A percentile compares a stretch with the other conserved stretches of the same genome.
phyloP scores from a whole-genome alignment of 2,888 invertebrate genomes.

The Linnaemya vulpina region DNA sequence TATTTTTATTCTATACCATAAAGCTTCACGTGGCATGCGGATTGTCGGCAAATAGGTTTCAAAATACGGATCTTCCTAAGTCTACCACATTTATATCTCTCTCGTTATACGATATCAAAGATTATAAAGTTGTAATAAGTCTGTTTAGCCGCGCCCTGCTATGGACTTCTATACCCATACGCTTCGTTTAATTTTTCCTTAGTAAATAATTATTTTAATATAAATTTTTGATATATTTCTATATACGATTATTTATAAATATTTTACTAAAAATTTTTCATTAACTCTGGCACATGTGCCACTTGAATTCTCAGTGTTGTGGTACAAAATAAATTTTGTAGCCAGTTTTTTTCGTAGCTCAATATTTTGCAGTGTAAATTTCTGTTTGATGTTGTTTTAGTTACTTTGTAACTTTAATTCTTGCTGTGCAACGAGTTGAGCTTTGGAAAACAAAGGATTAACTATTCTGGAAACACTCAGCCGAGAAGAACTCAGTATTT shows the following conservation, averaged over 20 bases:
- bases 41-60: no score
- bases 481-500: constrained; percentile 38
- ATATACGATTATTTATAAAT: constrained; percentile 35
- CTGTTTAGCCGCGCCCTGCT: constrained; percentile 66
- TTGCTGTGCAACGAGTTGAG: constrained; percentile 67
- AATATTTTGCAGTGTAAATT: constrained; percentile 35
- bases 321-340: constrained; percentile 52
- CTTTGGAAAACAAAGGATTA: constrained; percentile 71
- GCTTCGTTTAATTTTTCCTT: constrained; percentile 59
- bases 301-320: constrained; percentile 45
- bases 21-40: no score
- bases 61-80: background rate
- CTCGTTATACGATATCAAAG: constrained; percentile 13
- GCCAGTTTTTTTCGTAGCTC: constrained; percentile 2
- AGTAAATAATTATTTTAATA: constrained; percentile 8
- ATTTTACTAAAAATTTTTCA: constrained; percentile 45
- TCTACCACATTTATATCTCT: background rate
- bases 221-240: constrained; percentile 11
- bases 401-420: constrained; percentile 69
- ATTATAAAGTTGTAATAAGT: constrained; percentile 47
- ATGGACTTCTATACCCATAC: constrained; percentile 53
- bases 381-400: constrained; percentile 35
- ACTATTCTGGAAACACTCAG: constrained; percentile 62
- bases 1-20: no score
- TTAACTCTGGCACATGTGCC: constrained; percentile 66